Conservation (phyloP, 2,113 vertebrate species). For the Mormoops blainvillei region DNA sequence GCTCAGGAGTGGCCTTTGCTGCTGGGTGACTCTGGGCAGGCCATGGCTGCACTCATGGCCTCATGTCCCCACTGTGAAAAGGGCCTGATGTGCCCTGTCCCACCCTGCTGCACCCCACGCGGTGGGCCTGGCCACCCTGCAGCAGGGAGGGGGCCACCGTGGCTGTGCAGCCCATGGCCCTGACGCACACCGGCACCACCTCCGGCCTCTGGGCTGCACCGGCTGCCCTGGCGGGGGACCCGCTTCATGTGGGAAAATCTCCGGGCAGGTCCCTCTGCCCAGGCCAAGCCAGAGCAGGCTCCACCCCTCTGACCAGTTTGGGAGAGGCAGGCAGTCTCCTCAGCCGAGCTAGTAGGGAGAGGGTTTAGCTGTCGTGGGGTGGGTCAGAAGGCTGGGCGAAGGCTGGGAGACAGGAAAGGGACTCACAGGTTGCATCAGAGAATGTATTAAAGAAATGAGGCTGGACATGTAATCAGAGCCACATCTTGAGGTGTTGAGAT, state of each 20-base stretch:
- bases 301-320: neutral
- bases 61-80: neutral
- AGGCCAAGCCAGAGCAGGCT: neutral
- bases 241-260: accelerated
- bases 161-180: neutral
- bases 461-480: neutral
- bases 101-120: neutral
- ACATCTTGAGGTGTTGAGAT: neutral
- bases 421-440: accelerated
- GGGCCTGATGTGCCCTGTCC: neutral
- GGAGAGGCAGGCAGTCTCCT: neutral
- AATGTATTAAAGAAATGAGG: neutral
- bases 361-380: neutral
- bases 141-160: accelerated
- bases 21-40: neutral
- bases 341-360: neutral
- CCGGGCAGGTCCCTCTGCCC: neutral
- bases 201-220: neutral
- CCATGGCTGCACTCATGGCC: neutral
- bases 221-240: neutral
- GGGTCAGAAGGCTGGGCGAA: neutral
- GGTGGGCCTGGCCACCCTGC: neutral
- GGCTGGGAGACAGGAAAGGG: neutral
- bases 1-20: neutral
- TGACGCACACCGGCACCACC: accelerated